These are phyloP conservation scores for Antennarius striatus DNA, from an alignment of 2,113 vertebrate genomes.

Conservation along the genomic window DNA sequence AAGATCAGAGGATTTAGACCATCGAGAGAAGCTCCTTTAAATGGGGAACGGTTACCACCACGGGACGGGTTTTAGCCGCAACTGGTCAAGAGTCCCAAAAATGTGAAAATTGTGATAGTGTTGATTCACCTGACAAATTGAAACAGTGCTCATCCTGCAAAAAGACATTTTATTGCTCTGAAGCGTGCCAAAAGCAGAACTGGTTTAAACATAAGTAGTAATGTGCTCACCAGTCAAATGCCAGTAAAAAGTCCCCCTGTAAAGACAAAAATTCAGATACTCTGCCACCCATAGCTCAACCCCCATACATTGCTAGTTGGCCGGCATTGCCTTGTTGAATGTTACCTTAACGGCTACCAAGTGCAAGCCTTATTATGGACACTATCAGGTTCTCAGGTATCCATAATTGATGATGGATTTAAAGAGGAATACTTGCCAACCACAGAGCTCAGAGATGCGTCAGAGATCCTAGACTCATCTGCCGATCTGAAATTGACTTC, in stretches of 20 bases:
- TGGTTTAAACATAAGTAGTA: constrained; percentile 3
- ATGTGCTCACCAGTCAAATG: too few species aligned
- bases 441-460: constrained; percentile 25
- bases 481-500: constrained; percentile 16
- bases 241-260: too few species aligned
- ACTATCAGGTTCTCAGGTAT: constrained; percentile 1
- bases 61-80: background rate
- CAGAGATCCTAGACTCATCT: constrained; percentile 30
- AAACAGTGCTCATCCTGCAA: constrained; percentile 27
- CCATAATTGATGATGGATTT: background rate
- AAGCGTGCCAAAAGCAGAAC: background rate
- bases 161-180: background rate
- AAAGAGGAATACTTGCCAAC: constrained; percentile 11
- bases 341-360: background rate
- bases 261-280: too few species aligned
- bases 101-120: constrained; percentile 5
- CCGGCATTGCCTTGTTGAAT: constrained; percentile 27
- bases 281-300: too few species aligned
- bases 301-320: constrained; percentile 5
- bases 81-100: background rate
- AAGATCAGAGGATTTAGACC: background rate
- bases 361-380: constrained; percentile 5
- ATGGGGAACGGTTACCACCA: background rate
- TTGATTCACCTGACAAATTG: fast-evolving
- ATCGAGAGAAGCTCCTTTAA: constrained; percentile 23